Evolutionary conservation across 1,140 invertebrate species (phyloP), one percentile per base, ranked within the genome.

Genomic region (Drosophila navojoa): DNA sequence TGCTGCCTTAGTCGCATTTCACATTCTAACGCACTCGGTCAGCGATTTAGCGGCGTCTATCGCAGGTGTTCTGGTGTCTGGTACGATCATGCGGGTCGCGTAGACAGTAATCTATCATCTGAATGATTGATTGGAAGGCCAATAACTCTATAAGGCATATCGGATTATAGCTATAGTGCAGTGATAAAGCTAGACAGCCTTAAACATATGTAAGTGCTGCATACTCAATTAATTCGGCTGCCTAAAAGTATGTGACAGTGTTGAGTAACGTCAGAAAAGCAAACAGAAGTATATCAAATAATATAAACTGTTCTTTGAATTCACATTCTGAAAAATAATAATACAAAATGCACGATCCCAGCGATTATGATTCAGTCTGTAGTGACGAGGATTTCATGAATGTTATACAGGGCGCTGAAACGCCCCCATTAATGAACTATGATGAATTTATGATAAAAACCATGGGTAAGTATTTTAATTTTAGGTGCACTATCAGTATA

Each of bases 391-490:
- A 87, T 9, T 78, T 60, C 2, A 15, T 69, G 22, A 72, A 89
- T 54, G 61, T 81, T 10, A 72, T 84, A 0, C 63, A 55, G 40
- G 84, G 72, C 13, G 82, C 84, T 4, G 16, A 58, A 25, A 82
- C 82, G 5, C 82, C 82, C 6, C 82, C 79, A 11, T 29, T 87
- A 13, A 87, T 87, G 72, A 45, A 89, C 72, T 87, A 87, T 29
- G 82, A 87, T 27, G 82, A 87, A n/a, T 87, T 87, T 63, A 45
- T 86, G 7, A 69, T 66, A 5, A 79, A 79, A 67, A 87, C 82
- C 2, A 87, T 87, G 82, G 82, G 82, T 87, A 9, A 81, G 76
- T 79, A 45, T 58, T 42, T 2, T 0, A 52, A 32, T 1, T 32
- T 9, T 3, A 32, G 10, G 6, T 32, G 32, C 32, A 32, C 2